Conservation (phyloP, 1,140 invertebrate species). For the Nasonia giraulti region DNA sequence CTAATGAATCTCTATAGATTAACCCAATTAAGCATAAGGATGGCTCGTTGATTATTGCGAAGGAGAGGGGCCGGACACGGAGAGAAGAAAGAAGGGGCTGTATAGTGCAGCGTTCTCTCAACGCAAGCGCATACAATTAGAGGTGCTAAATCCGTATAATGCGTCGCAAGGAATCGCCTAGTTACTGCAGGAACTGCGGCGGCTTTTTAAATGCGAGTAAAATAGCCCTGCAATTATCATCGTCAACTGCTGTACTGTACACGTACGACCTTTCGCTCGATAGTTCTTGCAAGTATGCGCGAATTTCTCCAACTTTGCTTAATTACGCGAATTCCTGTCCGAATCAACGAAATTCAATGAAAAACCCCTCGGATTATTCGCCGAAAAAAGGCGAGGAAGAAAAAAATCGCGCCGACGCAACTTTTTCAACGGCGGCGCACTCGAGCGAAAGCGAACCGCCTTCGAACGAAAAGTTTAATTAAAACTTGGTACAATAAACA, state of each 20-base stretch:
- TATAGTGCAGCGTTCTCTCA: neutral
- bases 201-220: no score
- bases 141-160: neutral
- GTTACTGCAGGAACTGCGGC: no score
- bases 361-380: neutral
- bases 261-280: neutral
- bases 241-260: no score
- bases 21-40: constrained; percentile 65
- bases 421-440: neutral
- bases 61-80: constrained; percentile 15
- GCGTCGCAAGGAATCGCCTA: no score
- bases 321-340: neutral
- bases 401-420: neutral
- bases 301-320: neutral
- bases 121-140: neutral
- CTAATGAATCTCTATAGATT: constrained; percentile 67
- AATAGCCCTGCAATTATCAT: no score
- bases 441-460: neutral
- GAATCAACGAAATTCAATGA: neutral
- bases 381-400: neutral
- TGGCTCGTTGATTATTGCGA: constrained; percentile 60
- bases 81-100: neutral
- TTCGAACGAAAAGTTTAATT: constrained; percentile 38
- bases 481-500: constrained; percentile 40
- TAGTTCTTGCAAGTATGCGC: neutral